phyloP scores from a whole-genome alignment of 1,140 invertebrate species.

The Xylocopa sonorina region DNA sequence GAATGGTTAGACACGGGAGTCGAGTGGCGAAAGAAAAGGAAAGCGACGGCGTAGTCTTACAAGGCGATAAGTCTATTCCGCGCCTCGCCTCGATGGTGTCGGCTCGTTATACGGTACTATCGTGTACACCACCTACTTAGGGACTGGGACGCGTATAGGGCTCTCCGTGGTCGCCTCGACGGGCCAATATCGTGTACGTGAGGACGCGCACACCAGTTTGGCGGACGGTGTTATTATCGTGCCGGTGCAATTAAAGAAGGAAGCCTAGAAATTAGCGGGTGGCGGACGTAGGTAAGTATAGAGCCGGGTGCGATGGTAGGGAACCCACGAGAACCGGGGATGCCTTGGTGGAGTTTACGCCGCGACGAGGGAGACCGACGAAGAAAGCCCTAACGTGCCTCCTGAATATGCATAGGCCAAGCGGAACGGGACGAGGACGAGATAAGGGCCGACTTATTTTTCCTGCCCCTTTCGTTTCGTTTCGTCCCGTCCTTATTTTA shows the following conservation, averaged over 20 bases:
- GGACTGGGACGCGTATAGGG: background rate
- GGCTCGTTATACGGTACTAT: slow-evolving; percentile 72
- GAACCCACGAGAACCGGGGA: slow-evolving; percentile 61
- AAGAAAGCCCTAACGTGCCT: slow-evolving; percentile 62
- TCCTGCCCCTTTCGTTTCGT: slow-evolving; percentile 77
- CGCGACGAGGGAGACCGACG: slow-evolving; percentile 54
- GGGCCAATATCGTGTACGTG: slow-evolving; percentile 7
- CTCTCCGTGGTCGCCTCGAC: background rate
- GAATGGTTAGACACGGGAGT: too few species aligned
- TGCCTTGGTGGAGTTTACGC: slow-evolving; percentile 58
- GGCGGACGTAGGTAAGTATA: slow-evolving; percentile 78
- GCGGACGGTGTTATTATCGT: slow-evolving; percentile 78
- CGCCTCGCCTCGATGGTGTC: too few species aligned
- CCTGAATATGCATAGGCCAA: slow-evolving; percentile 80
- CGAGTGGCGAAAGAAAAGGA: too few species aligned
- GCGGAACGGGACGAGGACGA: slow-evolving; percentile 74
- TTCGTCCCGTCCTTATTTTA: slow-evolving; percentile 78
- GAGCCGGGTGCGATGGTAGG: slow-evolving; percentile 68
- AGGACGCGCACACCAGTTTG: slow-evolving; percentile 24
- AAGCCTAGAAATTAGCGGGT: slow-evolving; percentile 80
- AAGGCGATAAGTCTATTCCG: too few species aligned
- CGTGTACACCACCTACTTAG: slow-evolving; percentile 35
- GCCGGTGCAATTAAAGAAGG: slow-evolving; percentile 79
- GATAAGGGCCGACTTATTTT: slow-evolving; percentile 81
- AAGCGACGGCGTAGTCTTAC: too few species aligned